These are phyloP conservation scores for Pelodiscus sinensis DNA, from an alignment of 2,113 vertebrate species.

Conservation along the genomic window DNA sequence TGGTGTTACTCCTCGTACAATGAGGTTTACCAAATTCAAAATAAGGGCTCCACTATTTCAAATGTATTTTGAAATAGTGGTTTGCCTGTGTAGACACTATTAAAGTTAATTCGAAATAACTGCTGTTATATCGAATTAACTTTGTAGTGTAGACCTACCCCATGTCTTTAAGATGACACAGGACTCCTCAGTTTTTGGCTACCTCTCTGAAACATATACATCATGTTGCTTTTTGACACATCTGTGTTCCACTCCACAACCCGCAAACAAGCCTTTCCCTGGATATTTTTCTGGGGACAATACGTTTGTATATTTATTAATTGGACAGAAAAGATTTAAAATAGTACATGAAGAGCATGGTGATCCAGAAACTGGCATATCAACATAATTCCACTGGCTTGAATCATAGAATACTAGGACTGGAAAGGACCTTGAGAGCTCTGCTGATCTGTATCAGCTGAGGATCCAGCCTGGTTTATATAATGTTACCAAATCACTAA, in stretches of 20 bases:
- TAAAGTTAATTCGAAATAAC: no score
- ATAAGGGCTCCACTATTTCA: no score
- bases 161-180: no score
- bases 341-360: not conserved
- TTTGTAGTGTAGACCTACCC: no score
- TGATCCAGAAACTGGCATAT: not conserved
- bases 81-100: no score
- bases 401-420: not conserved
- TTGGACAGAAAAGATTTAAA: not conserved
- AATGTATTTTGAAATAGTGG: no score
- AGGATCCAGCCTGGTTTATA: fast-evolving
- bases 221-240: not conserved
- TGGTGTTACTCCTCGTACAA: no score
- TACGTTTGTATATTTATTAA: fast-evolving
- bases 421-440: no score
- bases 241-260: fast-evolving
- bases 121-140: no score
- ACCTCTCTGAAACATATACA: no score
- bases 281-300: fast-evolving
- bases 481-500: fast-evolving
- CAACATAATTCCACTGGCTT: not conserved
- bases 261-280: not conserved
- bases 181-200: no score
- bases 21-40: no score
- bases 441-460: fast-evolving